Evolutionary conservation across 2,113 vertebrate species (phyloP).

Genomic region (Casuarius casuarius): DNA sequence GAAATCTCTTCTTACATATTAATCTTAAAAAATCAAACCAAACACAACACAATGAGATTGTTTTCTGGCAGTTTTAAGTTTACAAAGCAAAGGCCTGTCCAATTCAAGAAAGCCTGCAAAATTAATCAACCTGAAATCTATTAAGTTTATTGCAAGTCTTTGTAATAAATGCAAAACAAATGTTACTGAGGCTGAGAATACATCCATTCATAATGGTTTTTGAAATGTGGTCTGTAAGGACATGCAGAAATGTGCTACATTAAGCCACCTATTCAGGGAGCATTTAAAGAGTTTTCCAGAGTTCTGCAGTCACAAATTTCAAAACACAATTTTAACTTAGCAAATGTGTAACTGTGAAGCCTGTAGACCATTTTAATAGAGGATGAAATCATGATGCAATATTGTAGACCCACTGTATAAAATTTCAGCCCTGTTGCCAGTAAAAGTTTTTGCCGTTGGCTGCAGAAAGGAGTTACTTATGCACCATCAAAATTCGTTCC

Average conservation of each 20-base stretch:
- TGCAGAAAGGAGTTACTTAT: neutral
- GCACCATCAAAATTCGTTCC: neutral
- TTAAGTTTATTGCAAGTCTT: neutral
- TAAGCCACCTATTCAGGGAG: neutral
- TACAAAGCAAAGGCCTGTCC: neutral
- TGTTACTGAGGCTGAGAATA: neutral
- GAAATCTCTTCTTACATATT: neutral
- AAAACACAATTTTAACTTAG: neutral
- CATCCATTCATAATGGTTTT: neutral
- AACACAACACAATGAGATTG: neutral
- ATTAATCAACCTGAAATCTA: neutral
- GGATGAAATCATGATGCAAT: neutral
- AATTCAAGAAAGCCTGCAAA: neutral
- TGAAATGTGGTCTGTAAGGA: neutral
- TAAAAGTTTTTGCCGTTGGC: neutral
- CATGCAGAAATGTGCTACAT: neutral
- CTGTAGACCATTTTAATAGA: neutral
- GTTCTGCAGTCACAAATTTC: neutral
- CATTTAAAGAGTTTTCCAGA: neutral
- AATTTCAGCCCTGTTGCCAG: neutral
- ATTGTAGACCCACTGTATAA: neutral
- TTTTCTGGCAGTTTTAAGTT: neutral
- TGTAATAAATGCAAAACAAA: neutral
- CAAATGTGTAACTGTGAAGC: neutral
- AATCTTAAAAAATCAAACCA: neutral